Evolutionary conservation across 64 coral and sea anemone species (phyloP), one percentile per base, ranked within the genome.

Genomic region (Actinia tenebrosa): DNA sequence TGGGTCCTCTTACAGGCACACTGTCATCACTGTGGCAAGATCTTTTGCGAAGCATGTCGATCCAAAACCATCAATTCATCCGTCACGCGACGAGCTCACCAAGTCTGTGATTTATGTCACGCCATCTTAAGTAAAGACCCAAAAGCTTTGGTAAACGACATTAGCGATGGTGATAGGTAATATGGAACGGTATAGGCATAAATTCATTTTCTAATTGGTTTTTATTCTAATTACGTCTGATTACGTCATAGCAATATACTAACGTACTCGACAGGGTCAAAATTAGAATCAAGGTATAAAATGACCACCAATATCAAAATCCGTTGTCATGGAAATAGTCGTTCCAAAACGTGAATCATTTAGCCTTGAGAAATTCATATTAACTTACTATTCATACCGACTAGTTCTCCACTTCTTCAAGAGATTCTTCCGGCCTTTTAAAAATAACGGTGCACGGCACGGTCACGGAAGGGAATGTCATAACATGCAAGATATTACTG

Each of bases 1-100:
- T 75, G n/a, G 4, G 13, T 75, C 25, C 20, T 42, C 11, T 14
- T 2, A 75, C 80, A 96, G 94, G 62, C 84, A 20, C 88, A 93
- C 81, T 96, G 94, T 64, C 88, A 93, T 37, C 94, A 96, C 45
- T 96, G 94, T 50, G 94, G 94, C 17, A 96, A 96, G 83, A 84
- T 96, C 55, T 96, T 96, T 80, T 96, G 94, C 64, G 92, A 93
- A 79, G 47, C 72, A 20, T 96, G 94, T 93, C 84, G 77, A 56
- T 90, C 88, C 61, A 93, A 96, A 69, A 90, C 91, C 69, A 60
- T 93, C n/a, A 42, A 55, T n/a, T 88, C 87, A 80, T 83, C 83
- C 11, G 77, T 44, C 16, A 80, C 84, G 42, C 61, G 80, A 10
- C 78, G 86, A 10, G 18, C 80, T 50, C 94, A 96, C 80, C 94